Evolutionary conservation across 2,888 invertebrate species (phyloP).

Genomic region (Xestia c-nigrum): DNA sequence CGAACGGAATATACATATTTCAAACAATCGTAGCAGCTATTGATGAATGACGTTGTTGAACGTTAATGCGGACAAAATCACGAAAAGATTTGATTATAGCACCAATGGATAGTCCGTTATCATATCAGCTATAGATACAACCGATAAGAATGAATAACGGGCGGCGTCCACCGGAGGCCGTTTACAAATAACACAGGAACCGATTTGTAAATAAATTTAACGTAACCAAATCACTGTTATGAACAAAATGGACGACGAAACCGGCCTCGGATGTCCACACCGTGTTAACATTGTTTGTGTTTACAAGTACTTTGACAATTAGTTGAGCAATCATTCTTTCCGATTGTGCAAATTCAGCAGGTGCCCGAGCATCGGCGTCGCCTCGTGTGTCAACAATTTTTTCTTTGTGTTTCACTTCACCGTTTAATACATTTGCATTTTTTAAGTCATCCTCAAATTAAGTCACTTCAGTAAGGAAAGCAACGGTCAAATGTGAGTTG

Average conservation of each 20-base stretch:
- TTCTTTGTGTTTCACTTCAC: slow-evolving; percentile 77
- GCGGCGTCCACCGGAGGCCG: slow-evolving; percentile 62
- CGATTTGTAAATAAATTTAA: slow-evolving; percentile 79
- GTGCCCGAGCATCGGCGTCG: slow-evolving; percentile 69
- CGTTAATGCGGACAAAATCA: slow-evolving; percentile 54
- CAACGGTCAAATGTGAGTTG: slow-evolving; percentile 63
- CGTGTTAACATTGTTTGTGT: slow-evolving; percentile 81
- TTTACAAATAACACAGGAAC: slow-evolving; percentile 73
- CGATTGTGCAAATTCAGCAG: slow-evolving; percentile 81
- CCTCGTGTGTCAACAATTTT: slow-evolving; percentile 77
- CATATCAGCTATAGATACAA: slow-evolving; percentile 66
- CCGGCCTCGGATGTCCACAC: slow-evolving; percentile 78
- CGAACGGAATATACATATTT: slow-evolving; percentile 7
- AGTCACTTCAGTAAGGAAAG: slow-evolving; percentile 70
- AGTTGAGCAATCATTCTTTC: slow-evolving; percentile 85
- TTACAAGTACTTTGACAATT: slow-evolving; percentile 81
- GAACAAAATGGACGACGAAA: slow-evolving; percentile 73
- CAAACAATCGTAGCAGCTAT: slow-evolving; percentile 16
- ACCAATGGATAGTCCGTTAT: slow-evolving; percentile 64
- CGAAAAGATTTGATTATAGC: slow-evolving; percentile 59
- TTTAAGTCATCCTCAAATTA: slow-evolving; percentile 75
- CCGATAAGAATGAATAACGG: slow-evolving; percentile 70
- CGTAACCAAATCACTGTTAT: slow-evolving; percentile 76
- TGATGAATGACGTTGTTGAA: slow-evolving; percentile 43
- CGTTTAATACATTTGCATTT: slow-evolving; percentile 76